Evolutionary conservation across 2,888 invertebrate species (phyloP).

Genomic region (Electrophaes corylata): DNA sequence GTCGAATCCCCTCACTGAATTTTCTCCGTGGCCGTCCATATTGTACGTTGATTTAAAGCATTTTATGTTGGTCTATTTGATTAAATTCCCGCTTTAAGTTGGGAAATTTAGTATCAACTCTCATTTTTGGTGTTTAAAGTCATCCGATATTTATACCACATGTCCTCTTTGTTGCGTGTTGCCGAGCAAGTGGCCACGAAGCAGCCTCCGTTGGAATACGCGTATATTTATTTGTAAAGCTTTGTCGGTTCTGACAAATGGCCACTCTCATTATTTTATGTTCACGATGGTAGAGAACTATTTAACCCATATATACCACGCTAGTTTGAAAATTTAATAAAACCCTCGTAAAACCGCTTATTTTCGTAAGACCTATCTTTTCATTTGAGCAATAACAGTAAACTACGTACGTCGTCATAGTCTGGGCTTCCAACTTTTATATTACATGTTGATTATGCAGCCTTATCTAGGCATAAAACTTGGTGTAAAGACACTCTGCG

Average conservation of each 20-base stretch:
- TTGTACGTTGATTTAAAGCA: conserved; percentile 69
- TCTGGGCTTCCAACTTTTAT: conserved; percentile 44
- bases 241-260: conserved; percentile 77
- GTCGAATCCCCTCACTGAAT: conserved; percentile 74
- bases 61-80: conserved; percentile 33
- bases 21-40: conserved; percentile 72
- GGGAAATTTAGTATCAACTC: conserved; percentile 15
- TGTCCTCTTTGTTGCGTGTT: conserved; percentile 69
- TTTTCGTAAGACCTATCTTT: conserved; percentile 35
- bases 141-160: conserved; percentile 64
- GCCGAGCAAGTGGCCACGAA: conserved; percentile 63
- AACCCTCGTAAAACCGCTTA: conserved; percentile 25
- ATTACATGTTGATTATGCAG: conserved; percentile 75
- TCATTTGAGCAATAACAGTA: conserved; percentile 35
- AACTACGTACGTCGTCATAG: conserved; percentile 36
- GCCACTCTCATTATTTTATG: conserved; percentile 72
- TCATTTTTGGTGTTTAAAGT: conserved; percentile 53
- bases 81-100: conserved; percentile 19
- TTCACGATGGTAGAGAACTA: conserved; percentile 65
- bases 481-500: conserved; percentile 72
- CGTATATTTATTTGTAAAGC: conserved; percentile 77
- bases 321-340: conserved; percentile 32
- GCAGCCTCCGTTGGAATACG: conserved; percentile 61
- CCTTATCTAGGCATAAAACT: conserved; percentile 76
- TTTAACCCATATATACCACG: conserved; percentile 31